Percentiles rank a stretch among this genome's conserved stretches.
Conservation (phyloP, 2,888 invertebrate species). For the Catonia carolina region DNA sequence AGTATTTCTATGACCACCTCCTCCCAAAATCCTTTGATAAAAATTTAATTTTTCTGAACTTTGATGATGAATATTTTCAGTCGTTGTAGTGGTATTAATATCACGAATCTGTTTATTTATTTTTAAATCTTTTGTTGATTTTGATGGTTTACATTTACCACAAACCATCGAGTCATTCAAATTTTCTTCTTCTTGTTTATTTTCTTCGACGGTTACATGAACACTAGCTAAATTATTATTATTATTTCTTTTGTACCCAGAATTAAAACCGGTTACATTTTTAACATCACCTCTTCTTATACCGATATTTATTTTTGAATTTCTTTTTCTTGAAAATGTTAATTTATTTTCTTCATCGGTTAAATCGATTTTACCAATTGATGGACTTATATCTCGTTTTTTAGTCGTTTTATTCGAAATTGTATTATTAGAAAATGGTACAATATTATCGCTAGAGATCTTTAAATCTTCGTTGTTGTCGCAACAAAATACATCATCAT, state of each 20-base stretch:
- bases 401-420: neutral
- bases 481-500: constrained; percentile 21
- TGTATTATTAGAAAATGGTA: neutral
- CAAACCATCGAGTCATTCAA: constrained; percentile 22
- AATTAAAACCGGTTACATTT: constrained; percentile 21
- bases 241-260: constrained; percentile 21
- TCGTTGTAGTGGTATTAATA: neutral
- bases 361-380: no score
- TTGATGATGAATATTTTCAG: neutral
- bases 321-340: constrained; percentile 26
- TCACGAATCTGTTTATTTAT: neutral
- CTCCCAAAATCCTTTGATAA: neutral
- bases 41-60: neutral
- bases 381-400: neutral
- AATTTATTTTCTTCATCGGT: constrained; percentile 24
- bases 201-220: constrained; percentile 15
- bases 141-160: constrained; percentile 24
- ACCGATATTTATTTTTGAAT: constrained; percentile 27
- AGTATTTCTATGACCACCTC: neutral
- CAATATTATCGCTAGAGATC: neutral
- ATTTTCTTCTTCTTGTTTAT: constrained; percentile 12
- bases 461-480: no score
- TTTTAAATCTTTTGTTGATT: constrained; percentile 6
- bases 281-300: constrained; percentile 30
- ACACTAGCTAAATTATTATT: constrained; percentile 13